Percentiles rank a stretch among this genome's conserved stretches.
Conservation (phyloP, 2,113 vertebrate species). For the Apus apus region DNA sequence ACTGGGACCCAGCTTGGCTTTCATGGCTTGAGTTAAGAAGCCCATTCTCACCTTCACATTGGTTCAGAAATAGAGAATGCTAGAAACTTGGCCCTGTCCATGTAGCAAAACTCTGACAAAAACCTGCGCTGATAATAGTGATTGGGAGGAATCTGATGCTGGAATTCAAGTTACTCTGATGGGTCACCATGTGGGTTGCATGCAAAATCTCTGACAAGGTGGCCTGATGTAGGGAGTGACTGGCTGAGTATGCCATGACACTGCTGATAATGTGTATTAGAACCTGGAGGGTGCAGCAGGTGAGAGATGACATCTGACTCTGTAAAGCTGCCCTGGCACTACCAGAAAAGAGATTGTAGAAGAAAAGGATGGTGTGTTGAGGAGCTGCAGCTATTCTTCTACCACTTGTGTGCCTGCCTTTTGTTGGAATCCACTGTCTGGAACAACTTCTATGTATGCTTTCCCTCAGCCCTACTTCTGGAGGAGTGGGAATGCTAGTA, state of each 20-base stretch:
- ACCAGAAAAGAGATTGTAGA: not conserved
- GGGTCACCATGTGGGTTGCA: not conserved
- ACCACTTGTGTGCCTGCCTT: not conserved
- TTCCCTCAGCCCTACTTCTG: not conserved
- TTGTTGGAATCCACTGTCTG: not conserved
- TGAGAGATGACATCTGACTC: not conserved
- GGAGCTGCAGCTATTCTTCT: not conserved
- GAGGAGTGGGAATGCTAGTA: not conserved
- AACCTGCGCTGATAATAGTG: not conserved
- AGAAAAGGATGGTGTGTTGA: not conserved
- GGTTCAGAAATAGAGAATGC: not conserved
- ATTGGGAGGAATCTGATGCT: not conserved
- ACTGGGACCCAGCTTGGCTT: not conserved
- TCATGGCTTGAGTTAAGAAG: not conserved
- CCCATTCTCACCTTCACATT: not conserved
- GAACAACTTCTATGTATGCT: not conserved
- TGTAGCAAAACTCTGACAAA: not conserved
- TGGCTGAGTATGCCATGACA: fast-evolving
- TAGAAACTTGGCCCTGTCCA: not conserved
- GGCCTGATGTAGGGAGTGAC: not conserved
- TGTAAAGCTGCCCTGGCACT: not conserved
- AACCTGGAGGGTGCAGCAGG: not conserved
- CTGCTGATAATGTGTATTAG: not conserved
- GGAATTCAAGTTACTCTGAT: not conserved
- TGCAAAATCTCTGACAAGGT: not conserved